phyloP scores from a whole-genome alignment of 2,888 invertebrate species.

The Microctonus hyperodae region DNA sequence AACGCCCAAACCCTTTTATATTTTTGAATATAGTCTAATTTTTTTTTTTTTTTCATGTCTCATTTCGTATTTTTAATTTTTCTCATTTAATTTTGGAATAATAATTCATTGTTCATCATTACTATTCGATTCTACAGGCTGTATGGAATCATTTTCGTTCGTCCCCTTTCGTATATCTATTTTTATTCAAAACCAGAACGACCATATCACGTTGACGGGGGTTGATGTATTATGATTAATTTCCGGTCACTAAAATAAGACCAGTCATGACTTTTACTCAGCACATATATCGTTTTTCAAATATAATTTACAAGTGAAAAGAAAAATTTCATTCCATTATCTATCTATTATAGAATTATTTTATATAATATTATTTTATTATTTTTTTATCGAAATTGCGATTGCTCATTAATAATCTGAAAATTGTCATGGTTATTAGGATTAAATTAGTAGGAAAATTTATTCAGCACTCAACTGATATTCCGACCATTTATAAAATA shows the following conservation, averaged over 20 bases:
- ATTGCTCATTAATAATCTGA: too few relatives aligned
- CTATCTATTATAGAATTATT: neutral
- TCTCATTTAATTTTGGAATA: constrained; percentile 16
- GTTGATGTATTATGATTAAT: constrained; percentile 59
- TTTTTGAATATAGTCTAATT: constrained; percentile 26
- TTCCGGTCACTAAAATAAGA: constrained; percentile 58
- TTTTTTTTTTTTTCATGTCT: constrained; percentile 19
- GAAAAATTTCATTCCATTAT: too few relatives aligned
- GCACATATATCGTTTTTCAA: constrained; percentile 30
- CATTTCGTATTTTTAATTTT: constrained; percentile 27
- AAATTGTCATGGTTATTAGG: too few relatives aligned
- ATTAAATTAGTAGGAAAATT: too few relatives aligned
- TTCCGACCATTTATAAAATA: too few relatives aligned
- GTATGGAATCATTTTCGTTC: neutral
- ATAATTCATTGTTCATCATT: neutral
- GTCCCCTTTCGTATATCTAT: constrained; percentile 9
- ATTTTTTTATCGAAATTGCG: too few relatives aligned
- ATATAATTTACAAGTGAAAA: too few relatives aligned
- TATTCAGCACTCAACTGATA: too few relatives aligned
- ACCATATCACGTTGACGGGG: constrained; percentile 23
- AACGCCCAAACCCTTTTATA: constrained; percentile 42
- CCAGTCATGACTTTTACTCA: constrained; percentile 61
- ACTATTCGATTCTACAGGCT: neutral
- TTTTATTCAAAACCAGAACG: constrained; percentile 17
- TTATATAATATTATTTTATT: neutral